Evolutionary conservation across 2,113 vertebrate species (phyloP).

Genomic region (Erythrolamprus reginae): DNA sequence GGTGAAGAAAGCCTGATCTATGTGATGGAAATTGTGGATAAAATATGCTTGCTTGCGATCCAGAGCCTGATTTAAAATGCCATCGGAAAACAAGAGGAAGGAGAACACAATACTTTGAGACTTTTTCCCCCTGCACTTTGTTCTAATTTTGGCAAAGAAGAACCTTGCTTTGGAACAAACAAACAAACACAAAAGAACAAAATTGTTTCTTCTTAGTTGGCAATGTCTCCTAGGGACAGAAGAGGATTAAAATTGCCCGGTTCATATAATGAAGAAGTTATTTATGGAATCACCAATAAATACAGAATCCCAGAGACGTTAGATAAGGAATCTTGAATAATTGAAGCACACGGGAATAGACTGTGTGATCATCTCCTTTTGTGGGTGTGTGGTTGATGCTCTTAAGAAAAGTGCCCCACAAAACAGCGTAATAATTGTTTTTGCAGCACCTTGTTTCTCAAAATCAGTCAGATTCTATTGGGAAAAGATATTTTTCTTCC

Average conservation of each 20-base stretch:
- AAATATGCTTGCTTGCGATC: constrained; percentile 21
- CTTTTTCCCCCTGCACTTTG: accelerated
- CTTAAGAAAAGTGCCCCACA: neutral
- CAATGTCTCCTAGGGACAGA: neutral
- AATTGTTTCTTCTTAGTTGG: neutral
- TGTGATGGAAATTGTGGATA: neutral
- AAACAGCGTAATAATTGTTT: neutral
- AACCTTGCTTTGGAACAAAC: constrained; percentile 23
- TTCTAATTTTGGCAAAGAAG: neutral
- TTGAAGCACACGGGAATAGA: neutral
- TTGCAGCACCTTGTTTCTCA: constrained; percentile 41
- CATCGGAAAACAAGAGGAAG: accelerated
- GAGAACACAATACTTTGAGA: accelerated
- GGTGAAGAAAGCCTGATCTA: neutral
- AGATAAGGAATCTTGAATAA: neutral
- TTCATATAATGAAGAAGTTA: neutral
- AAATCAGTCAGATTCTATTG: constrained; percentile 50
- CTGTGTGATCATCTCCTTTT: neutral
- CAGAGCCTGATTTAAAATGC: neutral
- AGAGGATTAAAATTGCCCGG: neutral
- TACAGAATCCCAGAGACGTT: too few relatives aligned
- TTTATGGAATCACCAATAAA: neutral
- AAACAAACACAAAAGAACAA: neutral
- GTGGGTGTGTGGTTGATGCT: neutral
- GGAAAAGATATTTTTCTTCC: constrained; percentile 31